A percentile compares a stretch with the other conserved stretches of the same genome.
These are phyloP conservation scores for Helicoverpa assulta DNA, from an alignment of 2,888 invertebrate genomes.

Conservation along the genomic window DNA sequence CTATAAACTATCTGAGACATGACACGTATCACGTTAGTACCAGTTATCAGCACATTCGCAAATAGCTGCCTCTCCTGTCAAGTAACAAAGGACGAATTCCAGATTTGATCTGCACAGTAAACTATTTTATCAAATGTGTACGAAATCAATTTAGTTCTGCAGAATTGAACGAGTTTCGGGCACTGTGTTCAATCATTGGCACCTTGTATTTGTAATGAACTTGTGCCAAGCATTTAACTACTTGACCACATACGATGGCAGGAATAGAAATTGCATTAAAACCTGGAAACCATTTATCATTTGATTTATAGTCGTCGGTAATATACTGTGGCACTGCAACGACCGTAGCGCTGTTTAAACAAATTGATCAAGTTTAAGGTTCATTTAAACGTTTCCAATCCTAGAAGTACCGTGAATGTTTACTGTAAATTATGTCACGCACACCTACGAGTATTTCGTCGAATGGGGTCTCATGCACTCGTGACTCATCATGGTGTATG, in stretches of 20 bases:
- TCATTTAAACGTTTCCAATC: neutral
- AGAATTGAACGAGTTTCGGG: conserved; percentile 13
- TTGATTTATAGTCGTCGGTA: conserved; percentile 36
- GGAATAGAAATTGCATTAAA: conserved; percentile 39
- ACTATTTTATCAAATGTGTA: conserved; percentile 21
- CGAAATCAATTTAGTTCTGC: conserved; percentile 18
- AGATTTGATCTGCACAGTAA: conserved; percentile 5
- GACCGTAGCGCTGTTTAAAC: conserved; percentile 12
- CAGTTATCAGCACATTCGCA: conserved; percentile 11
- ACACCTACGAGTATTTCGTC: neutral
- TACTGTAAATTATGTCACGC: neutral
- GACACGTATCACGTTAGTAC: neutral
- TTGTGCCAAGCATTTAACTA: conserved; percentile 46
- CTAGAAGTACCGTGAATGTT: neutral
- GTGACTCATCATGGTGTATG: too few relatives aligned
- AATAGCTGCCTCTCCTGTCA: conserved; percentile 3
- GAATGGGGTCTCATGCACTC: neutral
- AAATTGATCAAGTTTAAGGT: conserved; percentile 16
- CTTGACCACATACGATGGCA: conserved; percentile 32
- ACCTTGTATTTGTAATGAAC: conserved; percentile 41
- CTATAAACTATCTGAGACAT: conserved; percentile 14
- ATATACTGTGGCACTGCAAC: conserved; percentile 21
- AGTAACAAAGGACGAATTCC: conserved; percentile 14
- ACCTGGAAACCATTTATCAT: conserved; percentile 23
- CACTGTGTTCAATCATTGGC: conserved; percentile 45